Evolutionary conservation across 2,888 invertebrate species (phyloP), one percentile per base, ranked within the genome.

Genomic region (Helleia helle): DNA sequence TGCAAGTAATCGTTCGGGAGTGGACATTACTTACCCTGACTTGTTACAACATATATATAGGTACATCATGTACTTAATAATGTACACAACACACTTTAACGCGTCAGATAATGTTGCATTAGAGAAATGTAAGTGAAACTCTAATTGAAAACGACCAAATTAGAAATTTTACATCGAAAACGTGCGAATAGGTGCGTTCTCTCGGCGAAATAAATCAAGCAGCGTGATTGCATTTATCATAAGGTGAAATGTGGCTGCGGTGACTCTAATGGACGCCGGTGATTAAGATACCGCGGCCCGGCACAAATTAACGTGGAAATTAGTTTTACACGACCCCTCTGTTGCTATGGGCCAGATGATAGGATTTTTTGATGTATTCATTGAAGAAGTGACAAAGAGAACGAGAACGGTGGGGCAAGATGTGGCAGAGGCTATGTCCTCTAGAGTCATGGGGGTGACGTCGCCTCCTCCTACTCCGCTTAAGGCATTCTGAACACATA

Each of bases 151-250:
- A 50, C 48, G 38, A 42, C 41, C 41, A 45, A 52, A 50, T 51
- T 49, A 52, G 55, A 55, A 53, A 55, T 56, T 53, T n/a, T 51
- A 44, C 52, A 54, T 50, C 42, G 48, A 49, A 30, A 50, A 52
- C 50, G 55, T 53, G 50, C 47, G 52, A 52, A 46, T 48, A 44
- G 49, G 48, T 49, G 42, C 37, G 38, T 47, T 46, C 44, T 43
- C 47, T 37, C 41, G 36, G 46, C 42, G 40, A 46, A 52, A 51
- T 52, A 52, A 52, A 52, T 52, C 53, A 47, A 36, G 38, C 29
- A 40, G 34, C 42, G 38, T 50, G 47, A 53, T 53, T 49, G 47
- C 50, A 39, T 53, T 48, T 49, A 50, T 53, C 48, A 50, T 48
- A 40, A 50, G 47, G 48, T 48, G 50, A 52, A 51, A 50, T 42